Evolutionary conservation across 2,888 invertebrate species (phyloP).

Genomic region (Thera obeliscata): DNA sequence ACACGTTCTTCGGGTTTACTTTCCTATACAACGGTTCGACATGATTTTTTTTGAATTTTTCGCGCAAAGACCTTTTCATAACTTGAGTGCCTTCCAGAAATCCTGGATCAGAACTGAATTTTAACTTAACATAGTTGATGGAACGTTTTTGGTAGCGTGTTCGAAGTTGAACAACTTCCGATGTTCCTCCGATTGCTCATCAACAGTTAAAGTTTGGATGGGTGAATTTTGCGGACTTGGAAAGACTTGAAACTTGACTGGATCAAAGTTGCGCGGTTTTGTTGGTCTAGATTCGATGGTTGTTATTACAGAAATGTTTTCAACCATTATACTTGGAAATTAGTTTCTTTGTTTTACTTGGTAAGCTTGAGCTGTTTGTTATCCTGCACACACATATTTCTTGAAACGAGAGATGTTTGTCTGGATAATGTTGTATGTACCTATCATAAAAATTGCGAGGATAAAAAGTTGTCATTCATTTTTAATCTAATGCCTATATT

Average conservation of each 20-base stretch:
- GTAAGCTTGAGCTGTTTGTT: not conserved
- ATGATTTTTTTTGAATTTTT: conserved; percentile 65
- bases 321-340: not conserved
- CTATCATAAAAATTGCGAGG: too few relatives aligned
- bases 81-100: conserved; percentile 31
- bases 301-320: conserved; percentile 19
- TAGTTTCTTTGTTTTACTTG: not conserved
- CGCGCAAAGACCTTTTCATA: conserved; percentile 51
- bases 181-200: conserved; percentile 34
- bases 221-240: conserved; percentile 31
- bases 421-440: conserved; percentile 1
- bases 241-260: conserved; percentile 18
- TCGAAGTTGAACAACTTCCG: conserved; percentile 33
- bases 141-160: conserved; percentile 44
- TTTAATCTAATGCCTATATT: too few relatives aligned
- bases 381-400: not conserved
- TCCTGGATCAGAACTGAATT: conserved; percentile 27
- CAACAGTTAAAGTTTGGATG: conserved; percentile 37
- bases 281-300: conserved; percentile 21
- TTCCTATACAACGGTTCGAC: conserved; percentile 73
- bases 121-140: not conserved
- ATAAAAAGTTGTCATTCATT: too few relatives aligned
- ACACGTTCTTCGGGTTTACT: conserved; percentile 48
- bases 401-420: conserved; percentile 4
- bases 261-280: conserved; percentile 26